These are phyloP conservation scores for Holothuria scabra DNA, from an alignment of 53 echinoderm and acorn worm species.

Conservation along the genomic window DNA sequence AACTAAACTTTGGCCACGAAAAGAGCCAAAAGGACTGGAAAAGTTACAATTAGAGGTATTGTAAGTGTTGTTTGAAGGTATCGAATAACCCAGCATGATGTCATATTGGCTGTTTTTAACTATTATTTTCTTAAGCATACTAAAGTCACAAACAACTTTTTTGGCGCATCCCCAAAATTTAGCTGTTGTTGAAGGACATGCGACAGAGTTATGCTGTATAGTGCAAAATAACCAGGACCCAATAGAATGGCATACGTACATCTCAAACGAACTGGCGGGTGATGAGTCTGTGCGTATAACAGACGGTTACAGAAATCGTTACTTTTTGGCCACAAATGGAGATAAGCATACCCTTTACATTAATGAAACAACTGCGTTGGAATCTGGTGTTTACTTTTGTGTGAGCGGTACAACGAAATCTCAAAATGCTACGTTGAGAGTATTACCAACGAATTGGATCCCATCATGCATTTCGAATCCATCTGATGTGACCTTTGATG, in stretches of 20 bases:
- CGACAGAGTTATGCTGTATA: not conserved
- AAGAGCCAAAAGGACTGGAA: no score
- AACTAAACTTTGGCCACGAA: no score
- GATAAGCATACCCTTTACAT: conserved; percentile 26
- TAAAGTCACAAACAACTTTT: not conserved
- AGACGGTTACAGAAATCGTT: conserved; percentile 54
- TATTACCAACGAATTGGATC: conserved; percentile 61
- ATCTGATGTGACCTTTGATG: not conserved
- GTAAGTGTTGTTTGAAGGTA: no score
- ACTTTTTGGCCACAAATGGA: conserved; percentile 50
- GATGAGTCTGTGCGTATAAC: not conserved
- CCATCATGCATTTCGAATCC: conserved; percentile 52
- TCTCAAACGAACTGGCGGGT: not conserved
- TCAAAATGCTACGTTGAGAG: conserved; percentile 41
- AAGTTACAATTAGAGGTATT: no score
- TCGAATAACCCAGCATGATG: no score
- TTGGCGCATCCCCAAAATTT: not conserved
- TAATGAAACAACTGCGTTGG: conserved; percentile 49
- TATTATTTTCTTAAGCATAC: not conserved
- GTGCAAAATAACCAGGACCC: not conserved
- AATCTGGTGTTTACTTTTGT: conserved; percentile 63
- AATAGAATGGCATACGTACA: conserved; percentile 25
- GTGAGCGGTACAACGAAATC: no score
- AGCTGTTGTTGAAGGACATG: conserved; percentile 12
- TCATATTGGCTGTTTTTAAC: no score